A percentile compares a stretch with the other conserved stretches of the same genome.
These are phyloP conservation scores for Eristalinus aeneus DNA, from an alignment of 2,888 invertebrate species.

Conservation along the genomic window DNA sequence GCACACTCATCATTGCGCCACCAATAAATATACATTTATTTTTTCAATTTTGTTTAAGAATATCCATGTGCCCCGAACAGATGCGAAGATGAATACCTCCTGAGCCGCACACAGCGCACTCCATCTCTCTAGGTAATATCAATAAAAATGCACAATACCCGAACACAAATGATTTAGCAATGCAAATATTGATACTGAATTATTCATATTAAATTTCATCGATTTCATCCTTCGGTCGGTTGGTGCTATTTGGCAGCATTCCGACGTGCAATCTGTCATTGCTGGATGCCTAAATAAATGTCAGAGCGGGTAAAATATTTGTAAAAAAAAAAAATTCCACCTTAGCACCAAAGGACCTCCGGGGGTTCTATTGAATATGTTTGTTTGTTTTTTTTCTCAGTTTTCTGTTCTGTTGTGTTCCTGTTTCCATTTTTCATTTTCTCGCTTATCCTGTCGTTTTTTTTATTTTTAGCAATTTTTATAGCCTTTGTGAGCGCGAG, in stretches of 20 bases:
- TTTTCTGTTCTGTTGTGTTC: neutral
- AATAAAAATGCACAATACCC: conserved; percentile 22
- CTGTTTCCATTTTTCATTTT: conserved; percentile 1
- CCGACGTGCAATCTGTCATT: conserved; percentile 52
- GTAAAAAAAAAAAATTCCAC: conserved; percentile 24
- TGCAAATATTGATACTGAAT: conserved; percentile 64
- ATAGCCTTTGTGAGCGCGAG: neutral
- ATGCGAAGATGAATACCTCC: conserved; percentile 23
- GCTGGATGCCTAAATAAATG: conserved; percentile 43
- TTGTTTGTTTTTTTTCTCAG: neutral
- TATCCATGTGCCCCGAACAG: neutral
- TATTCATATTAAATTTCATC: conserved; percentile 58
- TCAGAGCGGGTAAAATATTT: conserved; percentile 31
- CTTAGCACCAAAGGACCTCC: conserved; percentile 17
- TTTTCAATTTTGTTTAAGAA: neutral
- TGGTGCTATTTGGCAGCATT: conserved; percentile 46
- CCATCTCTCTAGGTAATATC: neutral
- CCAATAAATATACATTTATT: conserved; percentile 16
- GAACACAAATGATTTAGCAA: conserved; percentile 50
- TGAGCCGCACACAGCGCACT: neutral
- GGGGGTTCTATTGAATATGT: conserved; percentile 11
- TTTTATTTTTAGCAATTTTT: neutral
- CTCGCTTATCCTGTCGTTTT: neutral
- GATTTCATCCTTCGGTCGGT: neutral
- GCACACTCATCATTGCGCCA: neutral